Evolutionary conservation across 2,888 invertebrate genomes (phyloP).

Genomic region (Pseudanteris insignis): DNA sequence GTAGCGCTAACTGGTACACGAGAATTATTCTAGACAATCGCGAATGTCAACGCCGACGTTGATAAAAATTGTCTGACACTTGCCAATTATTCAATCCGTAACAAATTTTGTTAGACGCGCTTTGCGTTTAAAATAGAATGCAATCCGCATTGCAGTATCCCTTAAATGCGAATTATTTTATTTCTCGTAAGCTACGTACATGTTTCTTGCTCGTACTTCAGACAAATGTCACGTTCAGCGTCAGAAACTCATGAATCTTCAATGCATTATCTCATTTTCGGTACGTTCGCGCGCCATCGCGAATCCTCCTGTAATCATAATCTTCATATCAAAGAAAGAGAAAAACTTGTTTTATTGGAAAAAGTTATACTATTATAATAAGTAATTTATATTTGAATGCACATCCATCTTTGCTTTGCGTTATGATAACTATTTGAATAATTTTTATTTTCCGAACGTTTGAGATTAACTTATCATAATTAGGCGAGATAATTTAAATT

Average conservation of each 20-base stretch:
- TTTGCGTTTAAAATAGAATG: constrained; percentile 20
- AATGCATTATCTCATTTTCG: constrained; percentile 21
- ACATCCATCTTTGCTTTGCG: too few relatives aligned
- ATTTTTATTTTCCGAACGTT: too few relatives aligned
- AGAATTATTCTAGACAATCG: too few relatives aligned
- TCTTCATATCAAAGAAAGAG: background rate
- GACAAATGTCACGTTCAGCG: constrained; percentile 23
- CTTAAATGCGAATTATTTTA: constrained; percentile 26
- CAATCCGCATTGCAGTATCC: constrained; percentile 30
- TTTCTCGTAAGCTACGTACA: constrained; percentile 16
- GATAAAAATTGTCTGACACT: constrained; percentile 17
- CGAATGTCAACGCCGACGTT: constrained; percentile 3
- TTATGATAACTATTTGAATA: too few relatives aligned
- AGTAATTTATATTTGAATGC: too few relatives aligned
- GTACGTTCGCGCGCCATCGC: constrained; percentile 2
- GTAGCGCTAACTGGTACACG: too few relatives aligned
- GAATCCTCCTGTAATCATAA: constrained; percentile 1
- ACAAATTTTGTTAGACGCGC: constrained; percentile 19
- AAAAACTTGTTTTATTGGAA: background rate
- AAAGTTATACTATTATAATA: too few relatives aligned
- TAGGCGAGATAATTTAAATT: too few relatives aligned
- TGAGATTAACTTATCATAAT: too few relatives aligned
- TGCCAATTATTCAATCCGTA: constrained; percentile 14
- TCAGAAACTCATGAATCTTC: constrained; percentile 27
- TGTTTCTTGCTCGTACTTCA: constrained; percentile 5